These are phyloP conservation scores for Corythoichthys haematopterus DNA, from an alignment of 2,113 vertebrate genomes.

Conservation along the genomic window DNA sequence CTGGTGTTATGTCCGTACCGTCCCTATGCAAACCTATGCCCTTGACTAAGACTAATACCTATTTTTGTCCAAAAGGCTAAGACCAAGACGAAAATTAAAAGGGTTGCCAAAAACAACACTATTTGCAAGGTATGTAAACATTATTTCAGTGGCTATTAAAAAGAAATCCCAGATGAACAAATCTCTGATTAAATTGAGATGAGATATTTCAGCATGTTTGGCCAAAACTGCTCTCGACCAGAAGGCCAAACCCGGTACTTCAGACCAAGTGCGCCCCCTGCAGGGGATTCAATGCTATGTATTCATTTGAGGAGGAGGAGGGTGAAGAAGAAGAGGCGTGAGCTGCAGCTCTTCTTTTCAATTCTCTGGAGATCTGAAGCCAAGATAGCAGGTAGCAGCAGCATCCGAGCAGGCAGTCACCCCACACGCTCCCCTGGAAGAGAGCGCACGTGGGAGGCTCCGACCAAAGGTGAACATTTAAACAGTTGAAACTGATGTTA, in stretches of 20 bases:
- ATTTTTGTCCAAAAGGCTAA: too few relatives aligned
- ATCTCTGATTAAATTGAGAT: too few relatives aligned
- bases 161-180: too few relatives aligned
- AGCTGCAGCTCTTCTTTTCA: constrained; percentile 66
- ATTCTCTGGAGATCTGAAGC: constrained; percentile 70
- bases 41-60: too few relatives aligned
- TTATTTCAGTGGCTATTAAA: too few relatives aligned
- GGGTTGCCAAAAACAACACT: too few relatives aligned
- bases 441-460: constrained; percentile 42
- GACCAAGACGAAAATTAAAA: too few relatives aligned
- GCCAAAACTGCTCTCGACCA: not conserved
- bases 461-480: constrained; percentile 39
- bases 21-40: too few relatives aligned
- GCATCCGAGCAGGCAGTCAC: constrained; percentile 71
- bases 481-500: constrained; percentile 4
- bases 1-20: too few relatives aligned
- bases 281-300: constrained; percentile 42
- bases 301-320: constrained; percentile 44
- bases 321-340: constrained; percentile 37
- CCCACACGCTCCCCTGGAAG: constrained; percentile 63
- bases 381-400: constrained; percentile 71
- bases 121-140: too few relatives aligned
- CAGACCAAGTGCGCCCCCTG: constrained; percentile 64
- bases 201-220: too few relatives aligned
- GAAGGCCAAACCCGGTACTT: constrained; percentile 19